These are phyloP conservation scores for Dendrocopos noguchii DNA, from an alignment of 2,113 vertebrate genomes.

Conservation along the genomic window DNA sequence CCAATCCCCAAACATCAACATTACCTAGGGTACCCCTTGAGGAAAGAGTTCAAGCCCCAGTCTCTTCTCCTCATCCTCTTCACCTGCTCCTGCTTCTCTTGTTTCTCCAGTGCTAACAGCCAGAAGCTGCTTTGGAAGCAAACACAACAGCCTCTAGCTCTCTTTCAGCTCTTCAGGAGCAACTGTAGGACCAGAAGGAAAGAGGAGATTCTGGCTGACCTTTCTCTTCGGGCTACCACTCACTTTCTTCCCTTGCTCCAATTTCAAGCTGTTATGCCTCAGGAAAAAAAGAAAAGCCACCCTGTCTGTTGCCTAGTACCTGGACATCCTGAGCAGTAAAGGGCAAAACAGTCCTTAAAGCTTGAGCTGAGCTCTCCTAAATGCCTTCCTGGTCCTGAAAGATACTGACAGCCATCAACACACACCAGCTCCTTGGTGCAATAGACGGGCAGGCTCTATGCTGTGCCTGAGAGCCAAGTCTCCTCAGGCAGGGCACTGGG, in stretches of 20 bases:
- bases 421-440: not conserved
- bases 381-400: not conserved
- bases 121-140: not conserved
- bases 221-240: not conserved
- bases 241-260: not conserved
- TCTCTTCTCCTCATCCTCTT: not conserved
- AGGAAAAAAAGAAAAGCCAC: not conserved
- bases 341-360: not conserved
- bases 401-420: not conserved
- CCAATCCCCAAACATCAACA: not conserved
- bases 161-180: not conserved
- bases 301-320: not conserved
- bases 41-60: not conserved
- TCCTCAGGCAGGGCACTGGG: not conserved
- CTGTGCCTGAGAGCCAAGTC: not conserved
- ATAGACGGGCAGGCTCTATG: not conserved
- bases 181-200: not conserved
- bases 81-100: not conserved
- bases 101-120: not conserved
- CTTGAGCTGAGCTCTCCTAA: not conserved
- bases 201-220: not conserved
- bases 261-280: not conserved
- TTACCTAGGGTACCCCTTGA: not conserved
- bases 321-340: too few species aligned
- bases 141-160: not conserved